Percentiles rank a stretch among this genome's conserved stretches.
Conservation (phyloP, 2,797 vertebrate species). For the Acanthis flammea region DNA sequence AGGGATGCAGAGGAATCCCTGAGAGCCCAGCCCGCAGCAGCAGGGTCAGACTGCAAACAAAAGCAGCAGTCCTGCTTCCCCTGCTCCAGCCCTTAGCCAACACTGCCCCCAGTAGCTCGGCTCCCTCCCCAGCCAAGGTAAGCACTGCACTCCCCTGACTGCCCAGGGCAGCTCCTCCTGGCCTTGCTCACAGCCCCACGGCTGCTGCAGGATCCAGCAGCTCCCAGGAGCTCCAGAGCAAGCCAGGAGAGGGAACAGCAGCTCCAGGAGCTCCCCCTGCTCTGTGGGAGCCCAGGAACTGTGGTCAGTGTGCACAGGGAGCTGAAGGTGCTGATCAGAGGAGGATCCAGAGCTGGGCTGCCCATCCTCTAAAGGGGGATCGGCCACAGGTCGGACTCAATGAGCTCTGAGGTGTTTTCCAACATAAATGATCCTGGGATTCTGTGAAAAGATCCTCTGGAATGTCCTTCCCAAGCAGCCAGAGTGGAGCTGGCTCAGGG, state of each 20-base stretch:
- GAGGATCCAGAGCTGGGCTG: neutral
- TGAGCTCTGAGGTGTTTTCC: neutral
- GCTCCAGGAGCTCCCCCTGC: neutral
- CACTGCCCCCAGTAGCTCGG: constrained; percentile 59
- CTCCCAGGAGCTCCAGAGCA: neutral
- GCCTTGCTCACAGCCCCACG: neutral
- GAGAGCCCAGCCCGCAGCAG: neutral
- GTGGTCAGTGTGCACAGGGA: neutral
- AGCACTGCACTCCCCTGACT: neutral
- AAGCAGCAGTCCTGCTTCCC: neutral
- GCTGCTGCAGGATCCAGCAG: neutral
- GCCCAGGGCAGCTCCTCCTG: neutral
- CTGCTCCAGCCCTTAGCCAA: constrained; percentile 8
- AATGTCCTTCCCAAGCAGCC: neutral
- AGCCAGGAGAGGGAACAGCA: neutral
- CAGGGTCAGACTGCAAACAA: constrained; percentile 8
- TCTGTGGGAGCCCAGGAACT: rapidly evolving
- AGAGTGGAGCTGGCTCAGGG: neutral
- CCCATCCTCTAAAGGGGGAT: rapidly evolving
- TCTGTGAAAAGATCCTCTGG: rapidly evolving
- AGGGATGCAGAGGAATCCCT: neutral
- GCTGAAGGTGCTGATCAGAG: neutral
- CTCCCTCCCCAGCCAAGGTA: constrained; percentile 8
- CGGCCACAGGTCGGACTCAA: rapidly evolving
- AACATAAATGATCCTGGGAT: neutral